Evolutionary conservation across 2,888 invertebrate species (phyloP), one percentile per base, ranked within the genome.

Genomic region (Seira musarum): DNA sequence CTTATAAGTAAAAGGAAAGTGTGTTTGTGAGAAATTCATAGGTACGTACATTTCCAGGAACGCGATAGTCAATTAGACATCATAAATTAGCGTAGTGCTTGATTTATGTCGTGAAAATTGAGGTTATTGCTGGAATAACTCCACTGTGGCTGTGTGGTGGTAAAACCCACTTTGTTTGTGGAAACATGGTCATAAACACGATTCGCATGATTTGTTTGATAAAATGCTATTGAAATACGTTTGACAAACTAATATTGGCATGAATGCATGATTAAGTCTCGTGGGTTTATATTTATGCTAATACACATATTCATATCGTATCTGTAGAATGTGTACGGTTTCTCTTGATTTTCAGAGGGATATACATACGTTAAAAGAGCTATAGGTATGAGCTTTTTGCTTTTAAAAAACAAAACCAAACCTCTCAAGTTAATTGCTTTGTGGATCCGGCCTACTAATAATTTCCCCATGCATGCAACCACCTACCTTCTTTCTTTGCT

Each of bases 41-140:
- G 40, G 49, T 46, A 68, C n/a, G 46, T 74, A 74, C 68, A 80
- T 74, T 80, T 74, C 74, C 74, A 74, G 74, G 80, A 69, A 74
- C 72, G 74, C 77, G 68, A 74, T 64, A 70, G 74, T 74, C 74
- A 80, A 74, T 80, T 80, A 80, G 67, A 53, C 64, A 69, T 80
- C 80, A 74, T 80, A 80, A 80, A 80, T 80, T 80, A 80, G 69
- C 60, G 57, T 35, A 65, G 73, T 46, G 57, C 68, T 79, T 79
- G 79, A 79, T 73, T 73, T 79, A 79, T 68, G 49, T 68, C 66
- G 68, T 75, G 75, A 75, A 75, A 69, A 68, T 75, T 75, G 68
- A 30, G 75, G 68, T 63, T 75, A 68, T 21, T 67, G 30, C 46
- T 57, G 46, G 35, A 53, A 53, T 24, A 61, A 19, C 21, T 0